These are phyloP conservation scores for Anarrhichthys ocellatus DNA, from an alignment of 2,113 vertebrate genomes.

Conservation along the genomic window DNA sequence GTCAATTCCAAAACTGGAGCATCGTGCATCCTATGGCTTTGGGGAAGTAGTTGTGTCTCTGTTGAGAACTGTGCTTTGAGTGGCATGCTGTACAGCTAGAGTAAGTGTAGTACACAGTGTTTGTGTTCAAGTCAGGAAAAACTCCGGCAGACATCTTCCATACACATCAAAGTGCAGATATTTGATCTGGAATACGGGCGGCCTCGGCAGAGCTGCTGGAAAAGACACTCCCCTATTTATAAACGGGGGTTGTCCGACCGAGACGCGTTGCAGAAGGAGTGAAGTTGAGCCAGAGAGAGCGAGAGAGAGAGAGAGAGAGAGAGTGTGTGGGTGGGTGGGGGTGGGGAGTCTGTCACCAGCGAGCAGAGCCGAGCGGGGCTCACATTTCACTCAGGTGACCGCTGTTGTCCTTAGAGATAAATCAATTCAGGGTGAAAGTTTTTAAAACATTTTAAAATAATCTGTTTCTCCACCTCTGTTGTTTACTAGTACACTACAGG, in stretches of 20 bases:
- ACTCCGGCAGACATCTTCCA: constrained; percentile 58
- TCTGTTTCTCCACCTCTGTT: constrained; percentile 9
- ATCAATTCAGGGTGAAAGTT: constrained; percentile 46
- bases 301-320: constrained; percentile 28
- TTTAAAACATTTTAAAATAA: not conserved
- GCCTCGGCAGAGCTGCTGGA: constrained; percentile 70
- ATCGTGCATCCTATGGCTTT: not conserved
- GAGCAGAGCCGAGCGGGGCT: constrained; percentile 55
- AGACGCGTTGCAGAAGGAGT: constrained; percentile 60
- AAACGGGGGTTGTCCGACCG: constrained; percentile 70
- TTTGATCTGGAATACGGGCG: constrained; percentile 74
- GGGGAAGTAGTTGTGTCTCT: not conserved
- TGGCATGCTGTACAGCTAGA: not conserved
- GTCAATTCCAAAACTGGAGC: not conserved
- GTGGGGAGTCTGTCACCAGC: constrained; percentile 59
- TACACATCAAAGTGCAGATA: constrained; percentile 76
- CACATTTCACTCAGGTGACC: constrained; percentile 78
- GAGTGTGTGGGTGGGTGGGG: constrained; percentile 46
- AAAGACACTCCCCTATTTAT: constrained; percentile 83
- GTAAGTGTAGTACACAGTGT: constrained; percentile 15
- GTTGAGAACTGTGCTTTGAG: not conserved
- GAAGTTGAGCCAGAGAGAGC: constrained; percentile 46
- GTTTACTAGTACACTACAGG: constrained; percentile 20
- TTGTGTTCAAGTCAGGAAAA: constrained; percentile 52
- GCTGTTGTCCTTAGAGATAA: constrained; percentile 69